phyloP scores from a whole-genome alignment of 2,797 vertebrate species.

The Gorsachius magnificus region DNA sequence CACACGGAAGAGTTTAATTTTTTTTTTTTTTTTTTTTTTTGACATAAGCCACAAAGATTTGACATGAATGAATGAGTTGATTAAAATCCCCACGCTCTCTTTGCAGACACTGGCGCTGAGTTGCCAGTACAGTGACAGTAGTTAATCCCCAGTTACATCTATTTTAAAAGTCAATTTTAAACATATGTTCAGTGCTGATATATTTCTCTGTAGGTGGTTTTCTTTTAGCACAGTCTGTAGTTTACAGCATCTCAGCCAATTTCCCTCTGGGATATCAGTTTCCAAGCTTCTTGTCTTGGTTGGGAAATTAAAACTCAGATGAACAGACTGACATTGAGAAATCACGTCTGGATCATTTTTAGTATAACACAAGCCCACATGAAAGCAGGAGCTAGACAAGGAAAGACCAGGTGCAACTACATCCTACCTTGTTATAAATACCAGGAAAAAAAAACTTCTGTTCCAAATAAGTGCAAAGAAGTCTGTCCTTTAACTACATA shows the following conservation, averaged over 20 bases:
- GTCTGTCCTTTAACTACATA: neutral
- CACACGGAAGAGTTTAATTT: neutral
- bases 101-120: neutral
- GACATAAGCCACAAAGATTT: conserved; percentile 10
- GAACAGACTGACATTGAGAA: conserved; percentile 25
- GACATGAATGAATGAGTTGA: conserved; percentile 31
- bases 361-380: neutral
- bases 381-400: neutral
- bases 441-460: neutral
- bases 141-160: conserved; percentile 46
- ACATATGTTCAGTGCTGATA: conserved; percentile 54
- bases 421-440: neutral
- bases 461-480: neutral
- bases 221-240: conserved; percentile 21
- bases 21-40: neutral
- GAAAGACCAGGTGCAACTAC: neutral
- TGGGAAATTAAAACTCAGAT: conserved; percentile 29
- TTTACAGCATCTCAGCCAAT: conserved; percentile 43
- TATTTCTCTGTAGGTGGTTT: conserved; percentile 49
- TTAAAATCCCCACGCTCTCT: conserved; percentile 15
- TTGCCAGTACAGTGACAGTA: conserved; percentile 27
- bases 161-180: conserved; percentile 68
- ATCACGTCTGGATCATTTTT: neutral
- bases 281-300: conserved; percentile 42
- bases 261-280: conserved; percentile 54